Evolutionary conservation across 2,797 vertebrate genomes (phyloP).

Genomic region (Meda fulgida): DNA sequence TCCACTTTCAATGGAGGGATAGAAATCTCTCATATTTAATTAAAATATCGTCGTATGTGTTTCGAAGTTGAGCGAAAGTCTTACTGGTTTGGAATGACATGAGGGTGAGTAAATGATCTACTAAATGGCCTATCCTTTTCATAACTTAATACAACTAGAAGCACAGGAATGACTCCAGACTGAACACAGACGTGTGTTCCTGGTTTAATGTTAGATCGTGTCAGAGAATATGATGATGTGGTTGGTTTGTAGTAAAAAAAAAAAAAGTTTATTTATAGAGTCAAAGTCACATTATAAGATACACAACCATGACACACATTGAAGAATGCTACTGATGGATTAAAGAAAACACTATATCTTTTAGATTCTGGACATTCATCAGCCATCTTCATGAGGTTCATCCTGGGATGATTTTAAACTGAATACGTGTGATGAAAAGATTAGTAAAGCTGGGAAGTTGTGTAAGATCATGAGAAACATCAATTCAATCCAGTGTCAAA

Average conservation of each 20-base stretch:
- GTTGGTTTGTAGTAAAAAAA: neutral
- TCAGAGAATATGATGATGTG: neutral
- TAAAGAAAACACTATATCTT: neutral
- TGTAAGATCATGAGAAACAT: neutral
- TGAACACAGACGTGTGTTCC: neutral
- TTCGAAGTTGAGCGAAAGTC: no score
- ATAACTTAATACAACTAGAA: neutral
- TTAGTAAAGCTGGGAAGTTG: neutral
- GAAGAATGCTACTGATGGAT: neutral
- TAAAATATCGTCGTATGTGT: neutral
- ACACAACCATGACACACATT: neutral
- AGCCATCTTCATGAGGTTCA: neutral
- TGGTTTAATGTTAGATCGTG: neutral
- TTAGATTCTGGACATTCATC: neutral
- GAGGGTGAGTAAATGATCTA: neutral
- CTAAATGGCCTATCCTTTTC: neutral
- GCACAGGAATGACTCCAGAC: neutral
- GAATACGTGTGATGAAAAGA: neutral
- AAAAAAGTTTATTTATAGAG: neutral
- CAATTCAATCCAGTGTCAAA: neutral
- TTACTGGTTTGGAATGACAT: neutral
- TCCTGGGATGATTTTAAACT: neutral
- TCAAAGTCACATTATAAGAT: neutral
- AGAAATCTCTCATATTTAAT: neutral
- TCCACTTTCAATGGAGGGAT: neutral